Conservation (phyloP, 2,113 vertebrate species). For the Phaetusa simplex region DNA sequence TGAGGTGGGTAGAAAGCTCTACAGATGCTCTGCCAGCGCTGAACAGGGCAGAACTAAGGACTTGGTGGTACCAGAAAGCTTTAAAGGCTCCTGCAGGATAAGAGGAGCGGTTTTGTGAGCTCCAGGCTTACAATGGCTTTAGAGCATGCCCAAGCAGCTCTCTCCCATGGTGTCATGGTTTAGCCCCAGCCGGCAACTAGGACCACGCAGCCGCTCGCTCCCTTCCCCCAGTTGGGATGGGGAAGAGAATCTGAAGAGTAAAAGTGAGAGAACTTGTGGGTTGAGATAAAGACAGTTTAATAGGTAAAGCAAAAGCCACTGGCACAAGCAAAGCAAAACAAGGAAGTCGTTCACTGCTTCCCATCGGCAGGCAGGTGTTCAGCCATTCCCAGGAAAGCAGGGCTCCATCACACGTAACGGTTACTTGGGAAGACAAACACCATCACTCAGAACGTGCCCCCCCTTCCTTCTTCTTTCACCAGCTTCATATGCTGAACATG, state of each 20-base stretch:
- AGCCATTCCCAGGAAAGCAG: background rate
- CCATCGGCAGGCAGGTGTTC: background rate
- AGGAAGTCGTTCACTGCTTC: background rate
- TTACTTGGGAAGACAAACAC: background rate
- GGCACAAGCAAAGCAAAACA: background rate
- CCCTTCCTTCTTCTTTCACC: background rate
- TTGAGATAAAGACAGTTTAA: background rate
- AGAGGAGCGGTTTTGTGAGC: background rate
- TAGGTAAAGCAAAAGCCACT: background rate
- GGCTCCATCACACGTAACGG: background rate
- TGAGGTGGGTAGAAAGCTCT: background rate
- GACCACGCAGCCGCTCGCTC: background rate
- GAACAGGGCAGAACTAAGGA: background rate
- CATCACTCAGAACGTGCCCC: background rate
- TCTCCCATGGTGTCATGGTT: background rate
- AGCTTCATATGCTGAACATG: background rate
- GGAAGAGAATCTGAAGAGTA: background rate
- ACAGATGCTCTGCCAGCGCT: background rate
- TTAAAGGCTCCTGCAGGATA: background rate
- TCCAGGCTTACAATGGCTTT: background rate
- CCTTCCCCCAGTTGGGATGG: background rate
- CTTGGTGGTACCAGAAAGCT: background rate
- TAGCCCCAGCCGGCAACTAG: background rate
- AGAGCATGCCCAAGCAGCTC: background rate
- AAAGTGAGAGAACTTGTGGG: background rate